Evolutionary conservation across 2,113 vertebrate genomes (phyloP).

Genomic region (Naja naja): DNA sequence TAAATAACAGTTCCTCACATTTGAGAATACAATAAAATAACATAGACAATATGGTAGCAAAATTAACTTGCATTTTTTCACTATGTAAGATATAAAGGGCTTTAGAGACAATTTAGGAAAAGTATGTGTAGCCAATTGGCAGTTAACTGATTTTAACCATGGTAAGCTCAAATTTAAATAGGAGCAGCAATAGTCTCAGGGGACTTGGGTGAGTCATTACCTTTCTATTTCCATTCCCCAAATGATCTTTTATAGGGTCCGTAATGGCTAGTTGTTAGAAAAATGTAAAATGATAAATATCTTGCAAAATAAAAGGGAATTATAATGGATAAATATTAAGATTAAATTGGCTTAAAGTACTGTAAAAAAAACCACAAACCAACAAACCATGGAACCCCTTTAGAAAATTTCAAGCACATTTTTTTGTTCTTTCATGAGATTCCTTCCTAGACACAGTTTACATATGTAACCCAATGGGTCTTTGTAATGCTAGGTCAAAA

Average conservation of each 20-base stretch:
- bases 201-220: neutral
- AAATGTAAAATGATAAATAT: neutral
- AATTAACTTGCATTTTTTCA: neutral
- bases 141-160: neutral
- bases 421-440: neutral
- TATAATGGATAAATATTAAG: neutral
- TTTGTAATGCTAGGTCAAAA: slow-evolving; percentile 54
- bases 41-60: neutral
- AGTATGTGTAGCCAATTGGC: neutral
- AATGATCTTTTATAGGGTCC: neutral
- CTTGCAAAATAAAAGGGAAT: neutral
- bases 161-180: neutral
- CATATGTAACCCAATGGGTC: slow-evolving; percentile 50
- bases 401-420: neutral
- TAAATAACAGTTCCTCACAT: neutral
- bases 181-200: neutral
- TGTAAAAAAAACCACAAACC: neutral
- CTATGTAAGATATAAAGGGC: neutral
- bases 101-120: neutral
- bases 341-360: neutral
- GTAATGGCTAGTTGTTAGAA: neutral
- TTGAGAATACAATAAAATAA: neutral
- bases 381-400: neutral
- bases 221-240: neutral
- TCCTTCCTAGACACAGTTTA: slow-evolving; percentile 27